These are phyloP conservation scores for Rotaria sp. DNA, from an alignment of 2,888 invertebrate genomes.

Conservation along the genomic window DNA sequence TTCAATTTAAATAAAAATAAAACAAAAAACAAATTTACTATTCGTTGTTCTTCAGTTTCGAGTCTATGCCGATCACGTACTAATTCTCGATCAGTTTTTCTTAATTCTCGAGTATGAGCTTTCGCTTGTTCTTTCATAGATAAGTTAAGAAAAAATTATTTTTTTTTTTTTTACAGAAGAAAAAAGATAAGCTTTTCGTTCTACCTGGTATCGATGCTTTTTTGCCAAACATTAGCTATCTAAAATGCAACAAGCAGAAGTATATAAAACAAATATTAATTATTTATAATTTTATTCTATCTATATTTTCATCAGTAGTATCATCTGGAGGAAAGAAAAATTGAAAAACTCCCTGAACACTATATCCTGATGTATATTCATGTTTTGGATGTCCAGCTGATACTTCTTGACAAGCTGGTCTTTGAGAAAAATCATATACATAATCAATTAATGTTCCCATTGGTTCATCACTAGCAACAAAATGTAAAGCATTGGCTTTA, in stretches of 20 bases:
- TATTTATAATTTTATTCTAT: not conserved
- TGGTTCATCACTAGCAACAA: constrained; percentile 12
- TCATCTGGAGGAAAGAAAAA: not conserved
- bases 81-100: constrained; percentile 16
- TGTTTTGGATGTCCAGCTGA: constrained; percentile 1
- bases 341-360: not conserved
- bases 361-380: not conserved
- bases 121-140: not conserved
- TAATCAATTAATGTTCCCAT: not conserved
- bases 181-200: not conserved
- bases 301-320: not conserved
- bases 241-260: not conserved
- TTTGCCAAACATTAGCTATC: not conserved
- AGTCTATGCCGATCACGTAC: constrained; percentile 28
- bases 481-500: not conserved
- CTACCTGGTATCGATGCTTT: not conserved
- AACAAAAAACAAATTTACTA: not conserved
- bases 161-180: too few relatives aligned
- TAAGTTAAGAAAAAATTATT: too few relatives aligned
- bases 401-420: not conserved
- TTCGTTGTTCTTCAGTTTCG: not conserved
- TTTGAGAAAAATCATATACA: not conserved
- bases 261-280: not conserved
- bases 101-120: not conserved
- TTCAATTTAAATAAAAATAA: too few relatives aligned